phyloP scores from a whole-genome alignment of 1,140 invertebrate genomes.

The Bombyx mandarina region DNA sequence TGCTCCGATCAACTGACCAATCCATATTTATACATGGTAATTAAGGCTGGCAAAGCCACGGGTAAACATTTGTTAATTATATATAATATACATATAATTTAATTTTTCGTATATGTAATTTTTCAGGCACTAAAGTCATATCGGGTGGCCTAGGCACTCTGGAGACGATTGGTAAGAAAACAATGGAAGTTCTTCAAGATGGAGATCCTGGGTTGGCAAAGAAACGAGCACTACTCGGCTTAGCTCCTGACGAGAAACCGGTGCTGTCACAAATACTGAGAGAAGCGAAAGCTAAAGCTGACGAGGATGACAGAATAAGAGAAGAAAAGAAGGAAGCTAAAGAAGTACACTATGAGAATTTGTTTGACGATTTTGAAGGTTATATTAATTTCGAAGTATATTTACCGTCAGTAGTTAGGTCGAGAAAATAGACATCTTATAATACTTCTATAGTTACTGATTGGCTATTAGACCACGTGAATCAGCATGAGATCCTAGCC shows the following conservation, averaged over 20 bases:
- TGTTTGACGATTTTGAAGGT: slow-evolving; percentile 92
- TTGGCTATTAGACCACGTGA: too few species aligned
- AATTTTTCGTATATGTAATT: background rate
- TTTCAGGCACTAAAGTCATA: slow-evolving; percentile 81
- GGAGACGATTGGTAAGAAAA: slow-evolving; percentile 93
- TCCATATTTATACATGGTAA: too few species aligned
- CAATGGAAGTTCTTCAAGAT: slow-evolving; percentile 92
- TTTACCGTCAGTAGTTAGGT: too few species aligned
- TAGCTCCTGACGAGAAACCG: slow-evolving; percentile 72
- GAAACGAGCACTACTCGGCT: slow-evolving; percentile 82
- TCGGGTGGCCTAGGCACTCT: slow-evolving; percentile 88
- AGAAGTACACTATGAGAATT: slow-evolving; percentile 81
- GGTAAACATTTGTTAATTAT: background rate
- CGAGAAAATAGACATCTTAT: too few species aligned
- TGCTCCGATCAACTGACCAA: too few species aligned
- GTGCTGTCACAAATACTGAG: slow-evolving; percentile 77
- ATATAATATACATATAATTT: background rate
- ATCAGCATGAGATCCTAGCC: too few species aligned
- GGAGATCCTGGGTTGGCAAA: slow-evolving; percentile 89
- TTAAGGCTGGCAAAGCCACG: too few species aligned
- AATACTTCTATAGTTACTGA: too few species aligned
- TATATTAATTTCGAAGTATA: slow-evolving; percentile 2
- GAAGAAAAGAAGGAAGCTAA: slow-evolving; percentile 76
- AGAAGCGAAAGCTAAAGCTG: slow-evolving; percentile 87
- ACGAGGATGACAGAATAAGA: slow-evolving; percentile 76